Base-by-base conservation (phyloP, 2,888 invertebrate genomes). In the Oligia latruncula region DNA sequence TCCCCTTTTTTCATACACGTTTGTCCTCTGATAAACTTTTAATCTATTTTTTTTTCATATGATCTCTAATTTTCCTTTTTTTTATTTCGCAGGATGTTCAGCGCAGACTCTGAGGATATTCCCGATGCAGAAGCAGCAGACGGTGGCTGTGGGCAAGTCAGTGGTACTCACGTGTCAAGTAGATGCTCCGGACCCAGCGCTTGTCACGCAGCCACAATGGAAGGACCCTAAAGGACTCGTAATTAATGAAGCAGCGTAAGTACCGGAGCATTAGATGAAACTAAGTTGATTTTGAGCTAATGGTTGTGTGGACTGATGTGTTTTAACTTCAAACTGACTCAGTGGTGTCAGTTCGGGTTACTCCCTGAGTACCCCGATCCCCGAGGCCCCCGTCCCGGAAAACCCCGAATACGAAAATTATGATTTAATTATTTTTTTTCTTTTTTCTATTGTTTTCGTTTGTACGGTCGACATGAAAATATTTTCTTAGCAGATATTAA, bases 141-240 rank as follows among this genome's bases (percentile, higher is more conserved):
- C 97, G 23, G 98, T 98, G 88, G 97, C 98, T 0, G 97, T 98
- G 20, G 98, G 98, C 74, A 97, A 98, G 90, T 98, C 98, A 65
- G 97, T 98, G 79, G 98, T 98, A 73, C 96, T 99, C 86, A 98
- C 98, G 9, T 99, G 99, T 93, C 97, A 97, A 89, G 98, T 98
- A 8, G 97, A 97, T 74, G 98, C 98, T 2, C 97, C 97, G 0
- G 97, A 98, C 90, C 97, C 97, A 4, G 95, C 96, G 13, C 96
- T 98, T 64, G 97, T 98, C 77, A 97, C 97, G 55, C 98, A 98
- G 91, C 97, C 98, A 68, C 98, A 98, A 92, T 99, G 99, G 99
- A 97, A 97, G 87, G 98, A 98, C 93, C 98, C 98, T 70, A 97
- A 97, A 84, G 98, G 98, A 91, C 97, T 97, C 85, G 97, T 97